Conservation (phyloP, 1,140 invertebrate species). For the Callitettix versicolor region DNA sequence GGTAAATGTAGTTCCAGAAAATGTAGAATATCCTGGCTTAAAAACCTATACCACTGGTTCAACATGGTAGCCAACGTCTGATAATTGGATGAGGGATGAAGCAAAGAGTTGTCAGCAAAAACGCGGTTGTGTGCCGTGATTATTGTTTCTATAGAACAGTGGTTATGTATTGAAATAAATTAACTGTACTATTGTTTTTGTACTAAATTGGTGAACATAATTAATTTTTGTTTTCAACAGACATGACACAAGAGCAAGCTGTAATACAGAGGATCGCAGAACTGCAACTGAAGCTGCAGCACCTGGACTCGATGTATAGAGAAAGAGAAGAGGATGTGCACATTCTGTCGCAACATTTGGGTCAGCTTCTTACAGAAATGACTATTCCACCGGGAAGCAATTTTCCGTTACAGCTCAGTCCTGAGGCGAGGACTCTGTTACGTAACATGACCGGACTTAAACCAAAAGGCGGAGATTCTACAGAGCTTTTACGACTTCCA, state of each 20-base stretch:
- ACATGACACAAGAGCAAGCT: constrained; percentile 49
- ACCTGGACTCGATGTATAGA: constrained; percentile 57
- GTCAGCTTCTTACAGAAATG: constrained; percentile 27
- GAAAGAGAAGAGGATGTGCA: constrained; percentile 58
- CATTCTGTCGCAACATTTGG: constrained; percentile 48
- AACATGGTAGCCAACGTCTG: too few relatives aligned
- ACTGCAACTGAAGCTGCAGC: constrained; percentile 55
- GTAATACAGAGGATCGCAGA: constrained; percentile 57
- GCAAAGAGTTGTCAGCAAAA: too few relatives aligned
- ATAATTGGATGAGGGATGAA: too few relatives aligned
- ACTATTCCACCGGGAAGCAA: background rate
- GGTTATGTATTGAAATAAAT: too few relatives aligned
- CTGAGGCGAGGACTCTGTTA: constrained; percentile 21
- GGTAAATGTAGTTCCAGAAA: too few relatives aligned
- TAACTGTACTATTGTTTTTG: too few relatives aligned
- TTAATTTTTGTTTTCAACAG: constrained; percentile 27
- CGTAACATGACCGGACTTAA: constrained; percentile 33
- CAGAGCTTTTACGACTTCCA: constrained; percentile 46
- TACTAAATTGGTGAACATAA: too few relatives aligned
- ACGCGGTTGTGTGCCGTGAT: too few relatives aligned
- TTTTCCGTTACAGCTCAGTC: constrained; percentile 6
- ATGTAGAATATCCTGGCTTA: too few relatives aligned
- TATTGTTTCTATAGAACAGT: too few relatives aligned
- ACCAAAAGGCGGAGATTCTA: constrained; percentile 18
- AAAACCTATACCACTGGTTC: too few relatives aligned